Evolutionary conservation across 2,797 vertebrate genomes (phyloP).

Genomic region (Melopsittacus undulatus): DNA sequence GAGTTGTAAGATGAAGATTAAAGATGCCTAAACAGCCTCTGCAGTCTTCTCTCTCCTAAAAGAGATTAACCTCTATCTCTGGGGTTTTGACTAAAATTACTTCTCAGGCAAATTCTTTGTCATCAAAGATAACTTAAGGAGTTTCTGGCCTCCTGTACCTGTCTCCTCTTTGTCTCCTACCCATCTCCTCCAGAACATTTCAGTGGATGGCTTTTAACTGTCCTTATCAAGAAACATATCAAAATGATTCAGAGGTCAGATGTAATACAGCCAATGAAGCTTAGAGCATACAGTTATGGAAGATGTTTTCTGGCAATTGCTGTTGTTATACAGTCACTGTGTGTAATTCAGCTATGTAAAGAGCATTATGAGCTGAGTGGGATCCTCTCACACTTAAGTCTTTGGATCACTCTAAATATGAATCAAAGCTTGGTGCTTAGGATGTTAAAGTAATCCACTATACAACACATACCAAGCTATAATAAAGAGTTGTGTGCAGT

Average conservation of each 20-base stretch:
- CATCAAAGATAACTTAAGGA: background rate
- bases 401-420: background rate
- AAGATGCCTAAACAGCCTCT: background rate
- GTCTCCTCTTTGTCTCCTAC: background rate
- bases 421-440: background rate
- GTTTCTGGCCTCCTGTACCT: background rate
- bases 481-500: background rate
- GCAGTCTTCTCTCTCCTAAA: background rate
- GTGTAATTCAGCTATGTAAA: background rate
- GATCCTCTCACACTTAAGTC: background rate
- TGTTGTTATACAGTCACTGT: background rate
- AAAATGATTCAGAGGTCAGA: background rate
- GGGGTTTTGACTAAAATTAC: background rate
- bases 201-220: background rate
- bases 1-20: background rate
- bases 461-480: accelerated
- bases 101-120: background rate
- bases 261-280: background rate
- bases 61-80: background rate
- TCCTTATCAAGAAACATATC: background rate
- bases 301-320: background rate
- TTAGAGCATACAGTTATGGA: background rate
- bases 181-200: background rate
- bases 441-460: background rate
- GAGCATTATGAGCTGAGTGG: conserved; percentile 4